Base-by-base conservation (phyloP, 92 coral and sea anemone species). In the Metridium senile region DNA sequence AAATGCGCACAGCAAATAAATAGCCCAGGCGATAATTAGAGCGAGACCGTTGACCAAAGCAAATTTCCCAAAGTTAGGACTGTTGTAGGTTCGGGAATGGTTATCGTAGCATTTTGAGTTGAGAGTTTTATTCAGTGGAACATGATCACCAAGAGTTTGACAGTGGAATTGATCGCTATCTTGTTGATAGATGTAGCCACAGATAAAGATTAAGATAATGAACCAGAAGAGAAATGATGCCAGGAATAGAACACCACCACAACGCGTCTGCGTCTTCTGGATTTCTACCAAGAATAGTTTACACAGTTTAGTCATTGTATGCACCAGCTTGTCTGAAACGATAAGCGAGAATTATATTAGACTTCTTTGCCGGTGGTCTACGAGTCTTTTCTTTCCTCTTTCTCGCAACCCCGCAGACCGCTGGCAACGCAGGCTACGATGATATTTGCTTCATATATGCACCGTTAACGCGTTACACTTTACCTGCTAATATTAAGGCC, bases 221-320 rank as follows among this genome's bases (percentile, higher is more conserved):
- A 35, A 9, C 84, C 84, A 79, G 70, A 79, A 79, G 26, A 79
- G 33, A 6, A 71, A 26, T 4, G 84, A 79, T 4, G 68, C 30
- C 1, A 79, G 6, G 70, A 79, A 79, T 21, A 79, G 30, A 18
- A 68, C 65, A 0, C 84, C 74, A 31, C 84, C 84, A 34, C 69
- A 79, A 9, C 76, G 84, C 6, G 84, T 79, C 76, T 79, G 84
- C 7, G 84, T 70, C 35, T 79, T 79, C 34, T 79, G 84, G 28
- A 79, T 61, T 43, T 79, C 84, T 0, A 30, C 62, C 11, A 23
- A 57, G 46, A 79, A 79, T 34, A 79, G 23, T 19, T 51, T 35
- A 11, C 68, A 26, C 26, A 1, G 10, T 52, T 23, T 62, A 46
- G 69, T 29, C 84, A 79, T 79, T 28, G 45, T 53, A n/a, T 43